Conservation (phyloP, 2,888 invertebrate genomes). For the Eristalinus aeneus region DNA sequence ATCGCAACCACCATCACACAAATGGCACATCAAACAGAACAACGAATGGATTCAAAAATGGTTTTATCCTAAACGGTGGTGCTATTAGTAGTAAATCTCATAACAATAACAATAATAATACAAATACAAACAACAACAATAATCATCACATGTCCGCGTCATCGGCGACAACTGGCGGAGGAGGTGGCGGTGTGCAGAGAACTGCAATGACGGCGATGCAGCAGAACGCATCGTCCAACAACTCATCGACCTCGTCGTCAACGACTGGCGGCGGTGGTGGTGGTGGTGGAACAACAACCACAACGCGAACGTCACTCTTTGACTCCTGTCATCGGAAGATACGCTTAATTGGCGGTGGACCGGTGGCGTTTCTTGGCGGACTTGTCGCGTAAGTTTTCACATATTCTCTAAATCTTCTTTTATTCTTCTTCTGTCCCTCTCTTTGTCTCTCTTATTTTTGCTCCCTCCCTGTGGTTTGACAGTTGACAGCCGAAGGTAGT, state of each 20-base stretch:
- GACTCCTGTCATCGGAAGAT: constrained; percentile 89
- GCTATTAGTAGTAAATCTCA: constrained; percentile 62
- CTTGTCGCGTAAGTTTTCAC: constrained; percentile 86
- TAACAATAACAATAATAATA: constrained; percentile 67
- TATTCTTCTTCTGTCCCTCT: background rate
- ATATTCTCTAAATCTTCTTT: background rate
- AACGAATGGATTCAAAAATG: constrained; percentile 69
- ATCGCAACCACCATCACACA: constrained; percentile 61
- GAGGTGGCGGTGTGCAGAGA: background rate
- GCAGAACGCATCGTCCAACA: constrained; percentile 29
- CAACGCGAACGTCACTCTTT: constrained; percentile 85
- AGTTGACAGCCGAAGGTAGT: background rate
- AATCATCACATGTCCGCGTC: constrained; percentile 60
- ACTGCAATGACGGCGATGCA: background rate
- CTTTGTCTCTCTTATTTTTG: background rate
- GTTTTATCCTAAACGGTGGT: constrained; percentile 68
- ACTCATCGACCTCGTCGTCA: constrained; percentile 63
- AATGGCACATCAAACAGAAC: constrained; percentile 43
- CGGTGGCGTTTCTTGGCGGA: constrained; percentile 85
- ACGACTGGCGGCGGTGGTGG: constrained; percentile 49
- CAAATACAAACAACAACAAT: constrained; percentile 58
- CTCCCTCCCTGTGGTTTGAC: background rate
- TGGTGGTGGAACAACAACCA: constrained; percentile 76
- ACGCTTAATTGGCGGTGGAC: constrained; percentile 86
- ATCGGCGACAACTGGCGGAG: constrained; percentile 57